Conservation (phyloP, 2,888 invertebrate genomes). For the Conistra vaccinii region DNA sequence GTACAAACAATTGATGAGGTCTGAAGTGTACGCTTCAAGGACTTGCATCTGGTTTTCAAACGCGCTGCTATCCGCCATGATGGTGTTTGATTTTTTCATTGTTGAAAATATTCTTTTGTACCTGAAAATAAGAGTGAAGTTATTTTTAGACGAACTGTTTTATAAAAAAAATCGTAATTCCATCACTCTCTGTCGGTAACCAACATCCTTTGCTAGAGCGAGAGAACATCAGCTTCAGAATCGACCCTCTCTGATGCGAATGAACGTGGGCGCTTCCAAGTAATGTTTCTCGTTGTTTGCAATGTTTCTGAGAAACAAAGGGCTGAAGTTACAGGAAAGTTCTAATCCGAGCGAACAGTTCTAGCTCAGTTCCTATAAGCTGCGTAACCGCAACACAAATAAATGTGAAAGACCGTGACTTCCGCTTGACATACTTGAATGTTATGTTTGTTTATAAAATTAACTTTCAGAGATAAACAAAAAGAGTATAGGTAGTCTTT, state of each 20-base stretch:
- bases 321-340: not conserved
- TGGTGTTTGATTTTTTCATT: slow-evolving; percentile 70
- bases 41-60: slow-evolving; percentile 70
- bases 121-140: slow-evolving; percentile 68
- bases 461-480: not conserved
- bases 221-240: not conserved
- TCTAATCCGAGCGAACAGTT: not conserved
- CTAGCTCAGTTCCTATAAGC: too few species aligned
- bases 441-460: not conserved
- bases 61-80: slow-evolving; percentile 64
- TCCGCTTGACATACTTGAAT: not conserved
- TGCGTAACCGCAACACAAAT: not conserved
- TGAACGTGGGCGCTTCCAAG: not conserved
- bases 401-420: not conserved
- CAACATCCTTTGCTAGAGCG: slow-evolving; percentile 2
- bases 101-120: slow-evolving; percentile 78
- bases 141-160: not conserved
- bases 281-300: not conserved
- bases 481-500: not conserved
- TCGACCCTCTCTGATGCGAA: not conserved
- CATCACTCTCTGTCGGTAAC: not conserved
- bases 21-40: slow-evolving; percentile 77
- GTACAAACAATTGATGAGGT: slow-evolving; percentile 83
- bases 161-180: not conserved
- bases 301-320: not conserved